Conservation (phyloP, 1,140 invertebrate genomes). For the Micrasema minimum region DNA sequence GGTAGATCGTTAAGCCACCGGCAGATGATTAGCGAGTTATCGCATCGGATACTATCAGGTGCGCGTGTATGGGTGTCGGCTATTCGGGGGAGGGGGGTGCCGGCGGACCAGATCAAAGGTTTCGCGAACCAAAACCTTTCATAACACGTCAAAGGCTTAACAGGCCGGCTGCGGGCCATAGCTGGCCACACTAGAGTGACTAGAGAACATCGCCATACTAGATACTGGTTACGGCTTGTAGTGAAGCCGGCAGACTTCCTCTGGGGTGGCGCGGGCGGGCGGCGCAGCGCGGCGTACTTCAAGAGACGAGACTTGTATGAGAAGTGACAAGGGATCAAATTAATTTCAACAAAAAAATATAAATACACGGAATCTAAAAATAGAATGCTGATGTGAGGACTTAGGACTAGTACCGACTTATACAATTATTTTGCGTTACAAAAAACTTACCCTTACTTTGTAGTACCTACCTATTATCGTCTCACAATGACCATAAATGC, state of each 20-base stretch:
- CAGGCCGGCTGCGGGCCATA: background rate
- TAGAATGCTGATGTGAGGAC: too few species aligned
- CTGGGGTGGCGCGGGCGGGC: background rate
- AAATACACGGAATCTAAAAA: too few species aligned
- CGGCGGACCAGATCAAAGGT: slow-evolving; percentile 27
- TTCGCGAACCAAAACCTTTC: slow-evolving; percentile 23
- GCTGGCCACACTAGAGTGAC: background rate
- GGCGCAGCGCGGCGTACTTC: slow-evolving; percentile 1
- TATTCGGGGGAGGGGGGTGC: background rate
- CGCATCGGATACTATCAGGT: background rate
- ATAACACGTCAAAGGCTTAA: slow-evolving; percentile 35
- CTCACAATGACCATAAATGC: too few species aligned
- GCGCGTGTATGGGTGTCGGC: too few species aligned
- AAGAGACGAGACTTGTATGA: slow-evolving; percentile 8
- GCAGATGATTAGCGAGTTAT: background rate
- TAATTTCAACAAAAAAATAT: too few species aligned
- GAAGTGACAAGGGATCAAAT: slow-evolving; percentile 6
- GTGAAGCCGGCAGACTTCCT: background rate
- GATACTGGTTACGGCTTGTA: background rate
- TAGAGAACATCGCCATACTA: background rate
- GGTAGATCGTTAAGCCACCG: slow-evolving; percentile 4
- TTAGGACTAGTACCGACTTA: too few species aligned
- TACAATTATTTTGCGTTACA: too few species aligned
- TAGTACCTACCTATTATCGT: too few species aligned
- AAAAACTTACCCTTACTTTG: too few species aligned